Conservation (phyloP, 92 coral and sea anemone species). For the Actinostola sp. region DNA sequence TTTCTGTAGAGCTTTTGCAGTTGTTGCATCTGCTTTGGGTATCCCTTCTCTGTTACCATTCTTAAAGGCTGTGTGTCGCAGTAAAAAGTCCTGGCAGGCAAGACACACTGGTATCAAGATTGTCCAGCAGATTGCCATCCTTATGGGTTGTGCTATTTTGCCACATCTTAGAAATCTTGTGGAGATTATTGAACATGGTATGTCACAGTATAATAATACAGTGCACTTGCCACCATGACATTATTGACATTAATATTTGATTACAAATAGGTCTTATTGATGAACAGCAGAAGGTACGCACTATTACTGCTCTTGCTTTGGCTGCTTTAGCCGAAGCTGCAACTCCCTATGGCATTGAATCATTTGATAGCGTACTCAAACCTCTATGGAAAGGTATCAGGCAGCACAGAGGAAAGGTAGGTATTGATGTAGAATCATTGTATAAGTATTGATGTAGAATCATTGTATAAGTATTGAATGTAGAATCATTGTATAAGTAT, state of each 20-base stretch:
- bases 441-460: too few species aligned
- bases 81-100: slow-evolving; percentile 99
- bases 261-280: slow-evolving; percentile 99
- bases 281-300: slow-evolving; percentile 99
- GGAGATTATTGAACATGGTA: slow-evolving; percentile 99
- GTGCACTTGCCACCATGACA: not conserved
- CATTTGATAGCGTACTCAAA: slow-evolving; percentile 98
- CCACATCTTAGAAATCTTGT: slow-evolving; percentile 97
- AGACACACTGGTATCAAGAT: slow-evolving; percentile 99
- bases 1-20: slow-evolving; percentile 93
- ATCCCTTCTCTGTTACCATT: slow-evolving; percentile 96
- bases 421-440: too few species aligned
- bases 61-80: slow-evolving; percentile 98
- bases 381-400: slow-evolving; percentile 99
- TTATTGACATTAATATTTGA: too few species aligned
- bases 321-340: slow-evolving; percentile 99
- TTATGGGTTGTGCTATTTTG: slow-evolving; percentile 99
- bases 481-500: too few species aligned
- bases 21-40: slow-evolving; percentile 98
- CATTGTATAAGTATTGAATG: too few species aligned
- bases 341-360: slow-evolving; percentile 99
- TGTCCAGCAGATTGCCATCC: slow-evolving; percentile 98
- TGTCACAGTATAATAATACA: slow-evolving; percentile 6
- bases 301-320: slow-evolving; percentile 99
- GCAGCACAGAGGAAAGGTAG: slow-evolving; percentile 99